Base-by-base conservation (phyloP, 2,888 invertebrate species). In the Azorinus chamasolen region DNA sequence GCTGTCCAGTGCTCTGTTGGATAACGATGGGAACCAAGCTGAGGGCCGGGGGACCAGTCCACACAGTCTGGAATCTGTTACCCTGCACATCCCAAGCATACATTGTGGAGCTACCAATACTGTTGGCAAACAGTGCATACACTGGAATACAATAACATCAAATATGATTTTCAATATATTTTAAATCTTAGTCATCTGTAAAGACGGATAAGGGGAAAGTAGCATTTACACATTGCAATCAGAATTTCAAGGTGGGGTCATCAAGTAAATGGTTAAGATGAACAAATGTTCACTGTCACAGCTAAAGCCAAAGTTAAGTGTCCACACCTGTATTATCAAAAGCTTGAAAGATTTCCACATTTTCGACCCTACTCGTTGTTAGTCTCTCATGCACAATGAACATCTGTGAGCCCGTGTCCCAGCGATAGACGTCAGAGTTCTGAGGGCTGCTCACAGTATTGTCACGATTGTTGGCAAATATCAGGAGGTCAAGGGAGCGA, bases 401-500 rank as follows among this genome's bases (percentile, higher is more conserved):
- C 46, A 69, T 71, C 64, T 83, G 79, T 10, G 84, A 79, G 4
- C 79, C 70, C 0, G 77, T 63, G 58, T 91, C 88, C 90, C 91
- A 92, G 32, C 82, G 80, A 61, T 90, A 91, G 1, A 91, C 85
- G 8, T 63, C 69, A 5, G 88, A 89, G 24, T 79, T 77, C 80
- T 88, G 88, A 5, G 88, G 87, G 58, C 85, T 85, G 64, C 85
- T 83, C 20, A 87, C 83, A 0, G 79, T 81, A 57, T 89, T 87
- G 48, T 90, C 89, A n/a, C 87, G 85, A 45, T 86, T 88, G 77
- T 90, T 91, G 27, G 87, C 91, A 58, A 91, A 80, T 3, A 90
- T 76, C 24, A 92, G 79, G 41, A 88, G 77, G 57, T 83, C 82
- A 12, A 85, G 77, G n/a, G 75, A 81, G 18, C 81, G 83, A 50